Conservation (phyloP, 2,797 vertebrate species). For the Lutjanus campechanus region DNA sequence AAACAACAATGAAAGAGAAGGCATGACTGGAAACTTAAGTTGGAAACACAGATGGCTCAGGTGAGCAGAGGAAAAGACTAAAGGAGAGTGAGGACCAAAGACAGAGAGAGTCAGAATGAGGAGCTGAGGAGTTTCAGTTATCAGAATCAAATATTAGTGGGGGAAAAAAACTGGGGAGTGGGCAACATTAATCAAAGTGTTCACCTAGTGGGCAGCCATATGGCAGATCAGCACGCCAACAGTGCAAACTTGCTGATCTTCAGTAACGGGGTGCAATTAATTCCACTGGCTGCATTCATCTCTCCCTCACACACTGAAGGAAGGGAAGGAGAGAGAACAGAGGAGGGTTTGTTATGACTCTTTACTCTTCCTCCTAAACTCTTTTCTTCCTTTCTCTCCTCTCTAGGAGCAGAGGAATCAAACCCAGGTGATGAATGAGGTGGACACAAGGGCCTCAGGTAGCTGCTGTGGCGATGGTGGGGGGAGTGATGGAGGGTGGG, state of each 20-base stretch:
- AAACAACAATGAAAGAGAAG: slow-evolving; percentile 38
- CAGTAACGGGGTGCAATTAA: slow-evolving; percentile 99
- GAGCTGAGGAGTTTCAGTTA: slow-evolving; percentile 86
- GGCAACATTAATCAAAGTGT: slow-evolving; percentile 99
- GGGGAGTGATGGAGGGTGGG: slow-evolving; percentile 80
- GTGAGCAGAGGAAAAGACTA: slow-evolving; percentile 36
- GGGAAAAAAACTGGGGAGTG: slow-evolving; percentile 84
- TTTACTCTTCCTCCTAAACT: slow-evolving; percentile 78
- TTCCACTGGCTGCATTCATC: slow-evolving; percentile 99
- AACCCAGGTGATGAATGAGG: slow-evolving; percentile 98
- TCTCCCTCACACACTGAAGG: slow-evolving; percentile 89
- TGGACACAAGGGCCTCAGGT: slow-evolving; percentile 93
- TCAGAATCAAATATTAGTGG: slow-evolving; percentile 96
- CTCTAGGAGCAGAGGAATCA: slow-evolving; percentile 90
- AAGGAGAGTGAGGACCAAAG: slow-evolving; percentile 28
- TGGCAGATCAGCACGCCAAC: slow-evolving; percentile 99
- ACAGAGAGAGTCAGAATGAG: slow-evolving; percentile 53
- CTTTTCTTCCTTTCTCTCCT: slow-evolving; percentile 81
- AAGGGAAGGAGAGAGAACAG: slow-evolving; percentile 79
- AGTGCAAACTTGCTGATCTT: slow-evolving; percentile 99
- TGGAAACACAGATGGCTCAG: slow-evolving; percentile 51
- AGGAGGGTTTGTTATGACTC: slow-evolving; percentile 92
- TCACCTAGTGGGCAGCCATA: slow-evolving; percentile 99
- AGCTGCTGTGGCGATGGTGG: slow-evolving; percentile 91
- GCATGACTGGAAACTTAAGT: slow-evolving; percentile 35